Evolutionary conservation across 2,113 vertebrate genomes (phyloP).

Genomic region (Odontesthes bonariensis): DNA sequence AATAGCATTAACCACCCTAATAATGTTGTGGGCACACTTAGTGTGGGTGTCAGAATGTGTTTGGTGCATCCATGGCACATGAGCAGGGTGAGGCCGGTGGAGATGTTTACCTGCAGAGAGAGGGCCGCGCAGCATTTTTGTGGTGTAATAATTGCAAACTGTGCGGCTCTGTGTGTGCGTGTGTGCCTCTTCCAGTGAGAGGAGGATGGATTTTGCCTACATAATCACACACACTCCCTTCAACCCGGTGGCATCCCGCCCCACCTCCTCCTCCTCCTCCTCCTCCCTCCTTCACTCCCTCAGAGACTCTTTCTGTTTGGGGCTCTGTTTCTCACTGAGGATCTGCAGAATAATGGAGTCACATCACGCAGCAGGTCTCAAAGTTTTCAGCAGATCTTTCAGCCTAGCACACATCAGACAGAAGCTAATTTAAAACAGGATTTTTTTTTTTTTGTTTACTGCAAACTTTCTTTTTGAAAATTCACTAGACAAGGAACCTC

Average conservation of each 20-base stretch:
- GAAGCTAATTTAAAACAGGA: constrained; percentile 31
- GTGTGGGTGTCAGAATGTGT: background rate
- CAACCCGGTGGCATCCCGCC: constrained; percentile 62
- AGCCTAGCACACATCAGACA: constrained; percentile 13
- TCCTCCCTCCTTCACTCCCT: constrained; percentile 36
- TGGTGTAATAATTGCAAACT: constrained; percentile 48
- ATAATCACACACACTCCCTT: constrained; percentile 73
- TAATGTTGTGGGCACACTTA: background rate
- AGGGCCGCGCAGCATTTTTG: constrained; percentile 46
- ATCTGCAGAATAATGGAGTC: constrained; percentile 60
- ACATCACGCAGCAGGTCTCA: constrained; percentile 57
- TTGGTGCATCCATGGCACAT: background rate
- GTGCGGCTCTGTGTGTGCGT: constrained; percentile 14
- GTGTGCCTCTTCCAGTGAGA: constrained; percentile 22
- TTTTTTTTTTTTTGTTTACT: constrained; percentile 29
- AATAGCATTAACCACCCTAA: background rate
- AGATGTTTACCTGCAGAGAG: constrained; percentile 58
- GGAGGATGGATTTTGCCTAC: constrained; percentile 64
- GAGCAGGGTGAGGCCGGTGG: background rate
- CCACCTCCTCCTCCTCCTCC: constrained; percentile 47
- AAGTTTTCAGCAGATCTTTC: constrained; percentile 30
- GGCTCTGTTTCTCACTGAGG: constrained; percentile 42
- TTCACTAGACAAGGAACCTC: constrained; percentile 57
- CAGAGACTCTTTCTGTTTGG: constrained; percentile 38
- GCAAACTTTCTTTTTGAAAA: constrained; percentile 18